Base-by-base conservation (phyloP, 2,888 invertebrate species). In the Agelastica alni region DNA sequence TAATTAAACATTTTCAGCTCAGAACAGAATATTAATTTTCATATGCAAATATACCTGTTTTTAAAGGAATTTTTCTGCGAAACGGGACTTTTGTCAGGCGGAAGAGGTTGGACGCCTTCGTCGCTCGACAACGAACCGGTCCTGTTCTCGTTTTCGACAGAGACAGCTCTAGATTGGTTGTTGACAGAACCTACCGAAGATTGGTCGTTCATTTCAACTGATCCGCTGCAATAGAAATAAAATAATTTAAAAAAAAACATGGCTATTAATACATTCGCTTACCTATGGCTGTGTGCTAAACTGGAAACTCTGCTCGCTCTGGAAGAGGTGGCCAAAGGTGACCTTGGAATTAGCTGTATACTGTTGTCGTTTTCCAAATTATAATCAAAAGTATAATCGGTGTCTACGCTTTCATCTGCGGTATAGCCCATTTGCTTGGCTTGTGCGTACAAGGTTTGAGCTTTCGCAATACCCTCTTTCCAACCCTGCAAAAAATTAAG, bases 271-370 rank as follows among this genome's bases (percentile, higher is more conserved):
- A 22, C 13, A 12, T 2, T 44, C n/a, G 48, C 51, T 61, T 71
- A 83, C 83, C 83, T 84, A 73, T 88, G 88, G 65, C 88, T 88
- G 70, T 88, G 88, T 52, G 86, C 86, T 9, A 88, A 80, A 74
- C 86, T 86, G 59, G 87, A 86, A 22, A 86, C 83, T 64, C 87
- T 81, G 62, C 87, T 85, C 31, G 83, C 83, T 60, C 84, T 74
- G 34, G 83, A 84, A 31, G 78, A 78, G 59, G 75, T 69, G 52
- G 75, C 77, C 69, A 78, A 57, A 60, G 78, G 75, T 63, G 79
- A 74, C 64, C 75, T 70, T 57, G 75, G 77, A 10, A 71, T 70
- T 51, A 75, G 59, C 52, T 76, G 76, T 30, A 77, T 63, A 46
- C 76, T 75, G 47, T 70, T 75, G 54, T 77, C 77, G 41, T 68